Base-by-base conservation (phyloP, 2,113 vertebrate genomes). In the Onychostruthus taczanowskii region DNA sequence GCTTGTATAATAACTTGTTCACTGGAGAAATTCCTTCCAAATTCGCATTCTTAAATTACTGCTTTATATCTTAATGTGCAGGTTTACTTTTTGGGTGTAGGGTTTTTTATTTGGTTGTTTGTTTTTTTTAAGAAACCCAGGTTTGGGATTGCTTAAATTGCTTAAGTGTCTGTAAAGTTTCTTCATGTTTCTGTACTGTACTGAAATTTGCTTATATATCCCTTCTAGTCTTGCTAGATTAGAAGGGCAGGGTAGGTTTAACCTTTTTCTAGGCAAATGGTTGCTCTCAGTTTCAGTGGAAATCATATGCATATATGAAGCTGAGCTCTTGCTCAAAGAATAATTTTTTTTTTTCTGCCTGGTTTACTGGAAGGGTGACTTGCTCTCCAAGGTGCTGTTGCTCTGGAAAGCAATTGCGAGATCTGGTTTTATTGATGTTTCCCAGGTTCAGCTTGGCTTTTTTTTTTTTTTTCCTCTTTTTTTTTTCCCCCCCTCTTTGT, bases 341-440 rank as follows among this genome's bases (percentile, higher is more conserved):
- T 24, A 30, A 4, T 37, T 37, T 31, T 43, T 39, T 43, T 39
- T 41, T 30, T 43, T 11, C 59, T 74, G 9, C 22, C 47, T 67
- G 15, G 5, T 81, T 89, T 87, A 19, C 26, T 87, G 84, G 47
- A 21, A 78, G 74, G 16, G 19, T 55, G 21, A 47, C 81, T 84
- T 96, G 61, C 84, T 91, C 53, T 91, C 84, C 84, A 85, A 89
- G 74, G 52, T 87, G 84, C 81, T 91, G 56, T 28, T 87, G 37
- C 55, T 70, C 30, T 21, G 21, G 13, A 49, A 23, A 58, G n/a
- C 19, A 31, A 8, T 31, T 46, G 6, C 18, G 74, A 21, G 10
- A 39, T 55, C 27, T 10, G 30, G 8, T 52, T 84, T 69, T 87
- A 90, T 21, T 91, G 56, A 27, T n/a, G 7, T 87, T 33, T 62